Evolutionary conservation across 2,888 invertebrate genomes (phyloP).

Genomic region (Leptarthrus brevirostris): DNA sequence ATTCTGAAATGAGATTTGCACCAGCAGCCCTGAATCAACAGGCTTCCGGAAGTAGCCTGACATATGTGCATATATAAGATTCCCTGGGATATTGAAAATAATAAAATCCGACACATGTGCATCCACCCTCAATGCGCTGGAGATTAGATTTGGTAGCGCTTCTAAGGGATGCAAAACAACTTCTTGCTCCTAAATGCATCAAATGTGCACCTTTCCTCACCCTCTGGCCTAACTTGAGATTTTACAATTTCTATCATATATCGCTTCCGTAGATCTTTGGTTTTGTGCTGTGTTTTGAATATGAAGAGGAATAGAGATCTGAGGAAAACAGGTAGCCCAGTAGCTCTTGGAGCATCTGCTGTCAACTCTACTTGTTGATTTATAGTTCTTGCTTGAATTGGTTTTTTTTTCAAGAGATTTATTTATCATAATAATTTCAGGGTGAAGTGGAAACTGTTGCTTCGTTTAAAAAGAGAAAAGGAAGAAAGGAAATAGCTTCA

Average conservation of each 20-base stretch:
- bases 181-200: background rate
- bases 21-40: slow-evolving; percentile 48
- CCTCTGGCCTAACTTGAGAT: slow-evolving; percentile 23
- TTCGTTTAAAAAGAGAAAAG: too few relatives aligned
- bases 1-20: slow-evolving; percentile 26
- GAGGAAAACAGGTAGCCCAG: slow-evolving; percentile 48
- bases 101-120: slow-evolving; percentile 46
- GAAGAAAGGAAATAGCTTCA: too few relatives aligned
- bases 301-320: slow-evolving; percentile 25
- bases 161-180: background rate
- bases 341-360: slow-evolving; percentile 26
- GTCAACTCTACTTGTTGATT: slow-evolving; percentile 46
- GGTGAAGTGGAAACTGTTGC: too few relatives aligned
- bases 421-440: too few relatives aligned
- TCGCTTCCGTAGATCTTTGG: slow-evolving; percentile 26
- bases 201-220: slow-evolving; percentile 13
- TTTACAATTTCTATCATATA: slow-evolving; percentile 42
- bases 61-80: slow-evolving; percentile 45
- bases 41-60: slow-evolving; percentile 51
- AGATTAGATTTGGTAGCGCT: background rate
- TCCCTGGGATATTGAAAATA: slow-evolving; percentile 21
- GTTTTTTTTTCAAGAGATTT: too few relatives aligned
- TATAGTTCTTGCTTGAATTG: too few relatives aligned
- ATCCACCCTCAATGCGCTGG: slow-evolving; percentile 3
- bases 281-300: background rate